These are phyloP conservation scores for Achroia grisella DNA, from an alignment of 1,140 invertebrate species.

Conservation along the genomic window DNA sequence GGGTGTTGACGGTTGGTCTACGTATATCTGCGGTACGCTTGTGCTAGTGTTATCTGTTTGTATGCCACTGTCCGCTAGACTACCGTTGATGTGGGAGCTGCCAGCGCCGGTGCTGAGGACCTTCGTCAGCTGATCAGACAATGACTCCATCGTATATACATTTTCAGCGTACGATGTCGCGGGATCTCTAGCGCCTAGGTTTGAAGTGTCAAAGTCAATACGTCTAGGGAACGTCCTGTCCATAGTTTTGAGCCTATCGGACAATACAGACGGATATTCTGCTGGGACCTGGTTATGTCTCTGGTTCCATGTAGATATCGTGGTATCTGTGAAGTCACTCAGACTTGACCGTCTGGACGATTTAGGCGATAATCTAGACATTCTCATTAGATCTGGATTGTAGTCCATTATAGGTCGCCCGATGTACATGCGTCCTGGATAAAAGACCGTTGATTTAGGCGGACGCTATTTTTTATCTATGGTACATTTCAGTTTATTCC, in stretches of 20 bases:
- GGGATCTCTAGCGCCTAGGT: constrained; percentile 32
- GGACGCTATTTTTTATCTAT: constrained; percentile 17
- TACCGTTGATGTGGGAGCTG: constrained; percentile 62
- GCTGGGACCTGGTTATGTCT: constrained; percentile 28
- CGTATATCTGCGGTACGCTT: constrained; percentile 56
- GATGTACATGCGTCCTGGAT: constrained; percentile 52
- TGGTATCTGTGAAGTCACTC: constrained; percentile 66
- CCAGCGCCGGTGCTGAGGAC: constrained; percentile 55
- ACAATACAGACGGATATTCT: constrained; percentile 58
- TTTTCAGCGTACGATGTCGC: constrained; percentile 51
- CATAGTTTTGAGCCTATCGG: constrained; percentile 48
- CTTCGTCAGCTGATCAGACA: constrained; percentile 59
- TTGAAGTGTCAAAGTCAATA: constrained; percentile 57
- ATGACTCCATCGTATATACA: constrained; percentile 45
- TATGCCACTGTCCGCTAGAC: constrained; percentile 60
- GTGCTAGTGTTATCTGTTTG: constrained; percentile 64
- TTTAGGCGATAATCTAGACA: constrained; percentile 52
- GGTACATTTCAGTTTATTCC: constrained; percentile 70
- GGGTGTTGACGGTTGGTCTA: constrained; percentile 25
- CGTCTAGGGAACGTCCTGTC: constrained; percentile 45
- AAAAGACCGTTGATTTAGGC: constrained; percentile 33
- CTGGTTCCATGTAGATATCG: constrained; percentile 64
- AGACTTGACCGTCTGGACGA: constrained; percentile 62
- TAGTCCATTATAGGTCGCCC: constrained; percentile 62
- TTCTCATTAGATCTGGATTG: constrained; percentile 41